These are phyloP conservation scores for Tamias sibiricus DNA, from an alignment of 2,113 vertebrate genomes.

Conservation along the genomic window DNA sequence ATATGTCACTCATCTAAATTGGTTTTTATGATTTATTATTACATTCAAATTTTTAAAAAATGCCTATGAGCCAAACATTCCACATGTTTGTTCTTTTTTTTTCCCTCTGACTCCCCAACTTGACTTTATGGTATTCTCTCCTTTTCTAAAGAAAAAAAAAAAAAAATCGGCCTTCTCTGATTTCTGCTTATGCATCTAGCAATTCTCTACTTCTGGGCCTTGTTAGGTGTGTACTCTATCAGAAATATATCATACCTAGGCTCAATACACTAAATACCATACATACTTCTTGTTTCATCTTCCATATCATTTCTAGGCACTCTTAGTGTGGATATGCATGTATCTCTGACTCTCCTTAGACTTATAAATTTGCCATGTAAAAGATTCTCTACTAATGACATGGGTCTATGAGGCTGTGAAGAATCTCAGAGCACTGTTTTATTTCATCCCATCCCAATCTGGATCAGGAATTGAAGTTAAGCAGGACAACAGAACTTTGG, in stretches of 20 bases:
- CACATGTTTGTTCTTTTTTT: too few species aligned
- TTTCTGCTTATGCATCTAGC: not conserved
- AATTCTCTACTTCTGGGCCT: not conserved
- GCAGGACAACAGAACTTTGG: not conserved
- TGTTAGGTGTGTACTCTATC: not conserved
- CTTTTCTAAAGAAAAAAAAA: not conserved
- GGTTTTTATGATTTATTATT: not conserved
- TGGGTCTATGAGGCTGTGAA: not conserved
- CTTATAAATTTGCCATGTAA: not conserved
- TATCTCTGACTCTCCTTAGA: not conserved
- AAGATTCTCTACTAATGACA: not conserved
- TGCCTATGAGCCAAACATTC: not conserved
- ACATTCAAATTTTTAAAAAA: not conserved
- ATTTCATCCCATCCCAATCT: not conserved
- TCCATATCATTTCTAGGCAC: not conserved
- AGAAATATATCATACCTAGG: not conserved
- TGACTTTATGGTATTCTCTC: not conserved
- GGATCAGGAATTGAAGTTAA: not conserved
- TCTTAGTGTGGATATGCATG: not conserved
- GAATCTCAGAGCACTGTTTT: not conserved
- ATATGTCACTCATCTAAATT: not conserved
- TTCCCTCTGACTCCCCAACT: not conserved
- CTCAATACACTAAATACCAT: not conserved
- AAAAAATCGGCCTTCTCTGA: not conserved
- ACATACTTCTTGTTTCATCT: not conserved